Evolutionary conservation across 1,140 invertebrate genomes (phyloP).

Genomic region (Polypedilum vanderplanki): DNA sequence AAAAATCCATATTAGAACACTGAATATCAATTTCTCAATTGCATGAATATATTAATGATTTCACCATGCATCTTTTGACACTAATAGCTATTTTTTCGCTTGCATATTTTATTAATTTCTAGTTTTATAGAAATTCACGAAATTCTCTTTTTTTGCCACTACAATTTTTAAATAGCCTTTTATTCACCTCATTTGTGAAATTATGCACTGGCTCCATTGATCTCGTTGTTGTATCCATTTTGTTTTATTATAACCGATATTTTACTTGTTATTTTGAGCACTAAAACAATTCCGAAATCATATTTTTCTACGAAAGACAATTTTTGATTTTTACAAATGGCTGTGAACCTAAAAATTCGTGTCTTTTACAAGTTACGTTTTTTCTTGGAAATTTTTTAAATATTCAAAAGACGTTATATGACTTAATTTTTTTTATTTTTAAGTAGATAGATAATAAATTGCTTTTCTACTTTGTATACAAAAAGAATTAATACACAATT

Average conservation of each 20-base stretch:
- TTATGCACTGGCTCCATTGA: constrained; percentile 20
- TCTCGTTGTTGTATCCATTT: not conserved
- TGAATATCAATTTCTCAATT: not conserved
- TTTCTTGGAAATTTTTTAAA: too few relatives aligned
- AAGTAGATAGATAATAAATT: too few relatives aligned
- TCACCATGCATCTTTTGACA: not conserved
- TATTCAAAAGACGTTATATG: too few relatives aligned
- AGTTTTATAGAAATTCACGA: not conserved
- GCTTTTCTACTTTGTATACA: not conserved
- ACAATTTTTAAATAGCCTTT: not conserved
- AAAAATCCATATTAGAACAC: not conserved
- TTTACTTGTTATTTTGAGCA: not conserved
- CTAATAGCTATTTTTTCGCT: not conserved
- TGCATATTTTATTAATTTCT: not conserved
- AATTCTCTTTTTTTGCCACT: constrained; percentile 13
- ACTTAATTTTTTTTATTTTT: too few relatives aligned
- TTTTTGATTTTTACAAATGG: constrained; percentile 10
- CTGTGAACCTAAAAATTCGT: not conserved
- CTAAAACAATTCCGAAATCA: not conserved
- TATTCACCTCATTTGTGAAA: constrained; percentile 3
- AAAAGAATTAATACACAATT: not conserved
- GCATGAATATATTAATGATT: not conserved
- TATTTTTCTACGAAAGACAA: not conserved
- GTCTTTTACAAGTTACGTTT: too few relatives aligned
- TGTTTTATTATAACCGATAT: not conserved